Percentiles rank a stretch among this genome's conserved stretches.
phyloP scores from a whole-genome alignment of 2,888 invertebrate species.

The Plemyria rubiginata region DNA sequence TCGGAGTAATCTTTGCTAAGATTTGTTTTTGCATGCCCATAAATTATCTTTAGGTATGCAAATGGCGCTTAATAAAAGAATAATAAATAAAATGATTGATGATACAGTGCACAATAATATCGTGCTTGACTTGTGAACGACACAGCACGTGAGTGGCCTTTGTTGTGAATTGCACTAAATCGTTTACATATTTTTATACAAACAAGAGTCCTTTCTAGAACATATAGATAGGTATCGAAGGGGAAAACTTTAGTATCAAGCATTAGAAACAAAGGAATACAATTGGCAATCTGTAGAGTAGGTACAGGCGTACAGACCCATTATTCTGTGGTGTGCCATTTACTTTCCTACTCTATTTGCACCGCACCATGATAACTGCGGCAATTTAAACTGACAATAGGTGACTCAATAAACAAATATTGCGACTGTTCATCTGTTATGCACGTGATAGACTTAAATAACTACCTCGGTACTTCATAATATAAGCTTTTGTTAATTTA shows the following conservation, averaged over 20 bases:
- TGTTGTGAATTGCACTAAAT: too few species aligned
- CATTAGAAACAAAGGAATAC: background rate
- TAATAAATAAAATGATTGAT: slow-evolving; percentile 1
- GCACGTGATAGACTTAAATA: slow-evolving; percentile 23
- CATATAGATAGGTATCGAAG: too few species aligned
- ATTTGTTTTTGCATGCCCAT: background rate
- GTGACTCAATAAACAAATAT: slow-evolving; percentile 27
- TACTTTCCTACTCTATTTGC: slow-evolving; percentile 8
- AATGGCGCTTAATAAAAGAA: background rate
- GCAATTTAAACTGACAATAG: slow-evolving; percentile 35
- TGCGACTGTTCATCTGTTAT: slow-evolving; percentile 18
- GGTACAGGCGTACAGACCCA: background rate
- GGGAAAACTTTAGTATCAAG: background rate
- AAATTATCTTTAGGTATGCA: background rate
- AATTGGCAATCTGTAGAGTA: background rate
- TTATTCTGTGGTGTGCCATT: background rate
- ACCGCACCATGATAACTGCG: slow-evolving; percentile 26
- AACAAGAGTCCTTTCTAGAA: too few species aligned
- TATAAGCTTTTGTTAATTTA: too few species aligned
- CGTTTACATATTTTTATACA: too few species aligned
- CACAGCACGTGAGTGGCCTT: slow-evolving; percentile 11
- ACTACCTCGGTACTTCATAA: background rate
- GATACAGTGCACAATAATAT: background rate
- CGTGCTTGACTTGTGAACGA: background rate
- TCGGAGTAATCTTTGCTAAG: too few species aligned